Conservation (phyloP, 1,140 invertebrate genomes). For the Nautilus pompilius region DNA sequence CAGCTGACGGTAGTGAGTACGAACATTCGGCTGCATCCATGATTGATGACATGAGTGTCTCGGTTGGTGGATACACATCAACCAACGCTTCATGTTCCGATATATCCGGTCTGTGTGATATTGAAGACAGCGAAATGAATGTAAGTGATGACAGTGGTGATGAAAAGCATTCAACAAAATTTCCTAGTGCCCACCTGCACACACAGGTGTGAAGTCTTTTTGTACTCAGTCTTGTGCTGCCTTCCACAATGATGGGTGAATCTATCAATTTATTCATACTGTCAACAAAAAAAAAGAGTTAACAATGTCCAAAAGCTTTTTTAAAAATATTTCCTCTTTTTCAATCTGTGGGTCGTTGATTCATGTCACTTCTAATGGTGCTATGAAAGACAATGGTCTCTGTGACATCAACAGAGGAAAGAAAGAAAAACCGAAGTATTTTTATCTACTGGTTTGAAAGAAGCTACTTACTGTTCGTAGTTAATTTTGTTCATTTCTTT, state of each 20-base stretch:
- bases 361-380: slow-evolving; percentile 35
- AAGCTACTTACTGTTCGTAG: too few species aligned
- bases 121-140: slow-evolving; percentile 68
- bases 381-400: neutral
- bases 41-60: slow-evolving; percentile 70
- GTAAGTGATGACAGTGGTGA: slow-evolving; percentile 26
- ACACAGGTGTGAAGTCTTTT: slow-evolving; percentile 24
- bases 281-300: slow-evolving; percentile 4
- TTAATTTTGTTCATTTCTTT: too few species aligned
- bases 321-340: neutral
- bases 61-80: slow-evolving; percentile 64
- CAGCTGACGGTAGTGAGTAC: slow-evolving; percentile 26
- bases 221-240: neutral
- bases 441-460: too few species aligned
- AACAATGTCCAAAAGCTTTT: neutral
- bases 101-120: slow-evolving; percentile 80
- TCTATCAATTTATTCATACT: slow-evolving; percentile 10
- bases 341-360: slow-evolving; percentile 6
- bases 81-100: slow-evolving; percentile 70
- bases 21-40: slow-evolving; percentile 37
- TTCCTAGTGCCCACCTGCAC: slow-evolving; percentile 16
- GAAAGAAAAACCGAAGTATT: too few species aligned
- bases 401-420: too few species aligned
- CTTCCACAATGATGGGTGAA: neutral
- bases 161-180: slow-evolving; percentile 18